A percentile compares a stretch with the other conserved stretches of the same genome.
Conservation (phyloP, 2,113 vertebrate species). For the Shinisaurus crocodilurus region DNA sequence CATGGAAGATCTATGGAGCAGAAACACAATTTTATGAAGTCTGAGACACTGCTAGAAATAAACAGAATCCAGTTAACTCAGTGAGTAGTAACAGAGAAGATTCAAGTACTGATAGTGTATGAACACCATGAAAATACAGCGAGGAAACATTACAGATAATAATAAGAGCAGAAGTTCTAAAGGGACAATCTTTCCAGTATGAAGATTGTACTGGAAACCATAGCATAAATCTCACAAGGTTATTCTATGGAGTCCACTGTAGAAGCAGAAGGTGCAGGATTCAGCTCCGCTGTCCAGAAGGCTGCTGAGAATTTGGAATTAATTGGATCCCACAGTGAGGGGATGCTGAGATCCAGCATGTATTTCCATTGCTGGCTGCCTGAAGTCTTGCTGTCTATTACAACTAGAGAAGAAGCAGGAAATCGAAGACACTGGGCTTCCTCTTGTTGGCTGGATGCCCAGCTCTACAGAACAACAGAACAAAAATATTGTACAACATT, state of each 20-base stretch:
- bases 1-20: too few species aligned
- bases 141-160: background rate
- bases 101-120: background rate
- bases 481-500: constrained; percentile 38
- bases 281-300: background rate
- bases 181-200: background rate
- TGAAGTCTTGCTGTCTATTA: background rate
- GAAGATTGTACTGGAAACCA: background rate
- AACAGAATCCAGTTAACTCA: background rate
- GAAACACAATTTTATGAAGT: background rate
- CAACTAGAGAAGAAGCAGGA: background rate
- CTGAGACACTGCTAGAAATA: background rate
- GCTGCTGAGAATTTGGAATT: constrained; percentile 8
- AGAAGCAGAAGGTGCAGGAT: background rate
- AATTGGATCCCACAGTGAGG: background rate
- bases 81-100: background rate
- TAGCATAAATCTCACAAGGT: background rate
- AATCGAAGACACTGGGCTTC: background rate
- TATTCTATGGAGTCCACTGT: background rate
- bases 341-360: background rate
- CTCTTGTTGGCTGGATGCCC: constrained; percentile 1
- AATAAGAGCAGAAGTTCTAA: background rate
- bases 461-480: constrained; percentile 3
- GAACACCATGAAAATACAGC: background rate
- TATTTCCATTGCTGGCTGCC: background rate